These are phyloP conservation scores for Elysia chlorotica DNA, from an alignment of 1,140 invertebrate species.

Conservation along the genomic window DNA sequence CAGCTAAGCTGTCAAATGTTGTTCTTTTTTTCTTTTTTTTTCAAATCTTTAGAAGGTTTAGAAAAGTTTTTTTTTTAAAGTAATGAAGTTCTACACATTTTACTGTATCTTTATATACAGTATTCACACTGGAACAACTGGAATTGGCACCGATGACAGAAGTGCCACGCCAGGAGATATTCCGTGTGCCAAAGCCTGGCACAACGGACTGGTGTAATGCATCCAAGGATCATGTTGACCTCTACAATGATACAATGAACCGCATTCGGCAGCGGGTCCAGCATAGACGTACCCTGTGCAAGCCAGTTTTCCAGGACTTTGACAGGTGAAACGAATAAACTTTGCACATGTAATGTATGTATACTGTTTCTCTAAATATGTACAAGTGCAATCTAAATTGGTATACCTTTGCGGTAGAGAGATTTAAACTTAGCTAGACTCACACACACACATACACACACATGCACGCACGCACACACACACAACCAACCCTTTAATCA, in stretches of 20 bases:
- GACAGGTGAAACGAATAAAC: constrained; percentile 47
- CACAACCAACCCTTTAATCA: no score
- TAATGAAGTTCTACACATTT: no score
- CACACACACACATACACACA: no score
- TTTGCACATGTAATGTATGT: not conserved
- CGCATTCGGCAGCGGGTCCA: constrained; percentile 44
- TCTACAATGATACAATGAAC: constrained; percentile 52
- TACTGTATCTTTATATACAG: constrained; percentile 37
- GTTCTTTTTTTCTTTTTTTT: no score
- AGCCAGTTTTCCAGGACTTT: constrained; percentile 61
- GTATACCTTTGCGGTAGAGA: no score
- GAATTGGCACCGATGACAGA: constrained; percentile 53
- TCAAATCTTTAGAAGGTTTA: no score
- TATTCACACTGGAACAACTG: constrained; percentile 58
- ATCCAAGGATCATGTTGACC: constrained; percentile 43
- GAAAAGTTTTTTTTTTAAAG: no score
- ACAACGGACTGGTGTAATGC: constrained; percentile 55
- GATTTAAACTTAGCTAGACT: no score
- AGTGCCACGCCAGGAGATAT: constrained; percentile 56
- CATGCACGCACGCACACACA: no score
- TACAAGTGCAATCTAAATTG: no score
- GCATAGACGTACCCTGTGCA: constrained; percentile 53
- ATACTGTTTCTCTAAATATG: no score
- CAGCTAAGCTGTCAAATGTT: no score
- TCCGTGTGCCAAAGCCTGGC: constrained; percentile 59